Evolutionary conservation across 1,140 invertebrate genomes (phyloP), one percentile per base, ranked within the genome.

Genomic region (Zaprionus camerounensis): DNA sequence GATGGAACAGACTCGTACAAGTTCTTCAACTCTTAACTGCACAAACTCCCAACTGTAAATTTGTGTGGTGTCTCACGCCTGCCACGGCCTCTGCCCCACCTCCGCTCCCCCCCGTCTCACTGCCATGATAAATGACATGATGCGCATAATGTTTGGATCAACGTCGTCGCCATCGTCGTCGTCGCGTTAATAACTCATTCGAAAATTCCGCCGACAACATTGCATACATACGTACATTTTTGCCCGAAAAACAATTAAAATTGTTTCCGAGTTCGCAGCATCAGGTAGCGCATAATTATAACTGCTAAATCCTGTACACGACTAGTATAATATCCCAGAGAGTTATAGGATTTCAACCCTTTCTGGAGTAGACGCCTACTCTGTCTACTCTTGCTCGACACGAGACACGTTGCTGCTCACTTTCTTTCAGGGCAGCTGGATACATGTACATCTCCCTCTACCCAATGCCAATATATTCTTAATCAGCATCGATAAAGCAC

Each of bases 141-240:
- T 83, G 71, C 79, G 81, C 82, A 72, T 88, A 76, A 70, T 71
- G 22, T 24, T 56, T 80, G 80, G 78, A 81, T 74, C 71, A 81
- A 81, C 78, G 68, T 75, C 76, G 71, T 76, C 36, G 71, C 20
- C 71, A 49, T 74, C 80, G 63, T 76, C 67, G 78, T 78, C 80
- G 66, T 76, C 65, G 86, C 91, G 91, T 90, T 92, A 86, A 92
- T 92, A 92, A 92, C 91, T 90, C 87, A 91, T 92, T 92, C 72
- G 75, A 76, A 84, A 91, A 92, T 92, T 92, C 91, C 91, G 64
- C 76, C 78, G 51, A 78, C 65, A 78, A 74, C 68, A 38, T 67
- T 71, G 57, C 69, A 67, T 63, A 68, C 76, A 76, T 71, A 74
- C 73, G 73, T 76, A 87, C 22, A 68, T 82, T 66, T 80, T 73